Evolutionary conservation across 2,797 vertebrate genomes (phyloP).

Genomic region (Falco concolor): DNA sequence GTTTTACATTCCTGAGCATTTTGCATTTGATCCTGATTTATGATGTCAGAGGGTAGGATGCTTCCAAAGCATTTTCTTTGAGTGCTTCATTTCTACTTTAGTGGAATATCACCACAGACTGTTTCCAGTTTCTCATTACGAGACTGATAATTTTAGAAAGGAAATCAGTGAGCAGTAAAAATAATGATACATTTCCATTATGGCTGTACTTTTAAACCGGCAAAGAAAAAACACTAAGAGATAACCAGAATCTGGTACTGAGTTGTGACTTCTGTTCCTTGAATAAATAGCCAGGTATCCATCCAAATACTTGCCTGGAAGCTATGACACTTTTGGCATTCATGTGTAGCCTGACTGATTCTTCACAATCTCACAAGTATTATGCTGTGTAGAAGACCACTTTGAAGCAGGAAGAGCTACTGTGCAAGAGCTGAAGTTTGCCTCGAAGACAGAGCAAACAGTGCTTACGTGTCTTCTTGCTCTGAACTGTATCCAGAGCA

Average conservation of each 20-base stretch:
- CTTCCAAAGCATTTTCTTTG: not conserved
- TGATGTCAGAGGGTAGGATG: not conserved
- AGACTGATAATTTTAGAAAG: not conserved
- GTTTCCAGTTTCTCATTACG: not conserved
- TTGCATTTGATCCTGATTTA: not conserved
- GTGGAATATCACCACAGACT: not conserved
- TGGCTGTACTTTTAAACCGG: not conserved
- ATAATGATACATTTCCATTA: not conserved
- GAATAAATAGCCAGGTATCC: not conserved
- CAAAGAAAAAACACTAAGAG: not conserved
- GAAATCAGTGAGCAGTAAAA: not conserved
- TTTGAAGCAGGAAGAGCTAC: not conserved
- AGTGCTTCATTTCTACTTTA: not conserved
- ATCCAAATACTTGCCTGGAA: not conserved
- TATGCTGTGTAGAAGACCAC: not conserved
- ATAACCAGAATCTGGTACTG: not conserved
- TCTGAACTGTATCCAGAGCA: not conserved
- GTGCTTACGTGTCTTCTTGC: not conserved
- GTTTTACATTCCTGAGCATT: not conserved
- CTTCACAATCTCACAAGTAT: not conserved
- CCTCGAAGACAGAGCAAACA: not conserved
- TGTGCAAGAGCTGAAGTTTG: not conserved
- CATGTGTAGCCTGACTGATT: not conserved
- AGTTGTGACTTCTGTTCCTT: rapidly evolving
- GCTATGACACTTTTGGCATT: not conserved